Evolutionary conservation across 2,888 invertebrate species (phyloP), one percentile per base, ranked within the genome.

Genomic region (Coelopa pilipes): DNA sequence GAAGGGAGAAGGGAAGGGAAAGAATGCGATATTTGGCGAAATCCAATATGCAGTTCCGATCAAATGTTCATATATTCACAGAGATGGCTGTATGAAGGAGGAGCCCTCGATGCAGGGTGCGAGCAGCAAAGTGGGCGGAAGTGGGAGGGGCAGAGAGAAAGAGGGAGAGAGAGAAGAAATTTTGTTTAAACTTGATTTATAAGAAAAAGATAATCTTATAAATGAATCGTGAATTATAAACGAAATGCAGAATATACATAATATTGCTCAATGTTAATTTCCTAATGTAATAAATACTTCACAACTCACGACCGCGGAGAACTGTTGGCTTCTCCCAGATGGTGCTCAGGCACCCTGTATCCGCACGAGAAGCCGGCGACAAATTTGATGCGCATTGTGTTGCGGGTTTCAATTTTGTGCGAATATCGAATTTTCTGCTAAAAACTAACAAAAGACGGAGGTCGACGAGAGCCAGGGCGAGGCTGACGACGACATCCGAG

Each of bases 11-110:
- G 15, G 13, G 49, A 4, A 5, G 12, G n/a, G 13, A 47, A 4
- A 46, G 24, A 49, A 47, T 70, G 24, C 11, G 46, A 59, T 47
- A 49, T 19, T 70, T 19, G 21, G 47, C 15, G 59, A 49, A 59
- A 60, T 70, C 49, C 70, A 70, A 70, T 59, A 59, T 70, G 59
- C 69, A 59, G 57, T 70, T 59, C 15, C 49, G 47, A 59, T 59
- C 21, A 59, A 57, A 70, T 70, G 49, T 49, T 21, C 21, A 4
- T 60, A 24, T 60, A 24, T 60, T 24, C 9, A 24, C 9, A 60
- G 12, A 13, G 21, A 24, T 24, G 15, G 60, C 24, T 21, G 13
- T 59, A 17, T 59, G 59, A 2, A 59, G 12, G 55, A 34, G 34
- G 53, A 53, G 10, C 10, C 3, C n/a, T 4, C 4, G 34, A 7